Evolutionary conservation across 2,888 invertebrate species (phyloP), one percentile per base, ranked within the genome.

Genomic region (Lasioglossum oenotherae): DNA sequence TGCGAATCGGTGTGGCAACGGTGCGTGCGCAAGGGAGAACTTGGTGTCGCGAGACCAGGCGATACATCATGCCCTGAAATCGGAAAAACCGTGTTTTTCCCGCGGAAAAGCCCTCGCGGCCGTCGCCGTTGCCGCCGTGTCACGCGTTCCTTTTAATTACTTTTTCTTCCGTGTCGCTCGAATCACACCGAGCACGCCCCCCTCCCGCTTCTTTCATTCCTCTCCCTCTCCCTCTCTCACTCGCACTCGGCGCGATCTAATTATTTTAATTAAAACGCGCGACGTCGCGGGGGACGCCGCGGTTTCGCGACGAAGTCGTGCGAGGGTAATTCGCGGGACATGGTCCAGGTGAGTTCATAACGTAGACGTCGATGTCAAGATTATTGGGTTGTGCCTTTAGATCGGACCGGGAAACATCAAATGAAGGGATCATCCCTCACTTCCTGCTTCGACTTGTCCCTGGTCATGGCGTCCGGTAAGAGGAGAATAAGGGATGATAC

Each of bases 121-220:
- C 72, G 69, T 41, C 35, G 49, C 74, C 27, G 35, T 35, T 19
- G 46, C 44, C 60, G 76, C 4, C 72, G 72, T 73, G 82, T 82
- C 75, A 67, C 85, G 72, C 81, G 85, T 76, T 85, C 81, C 78
- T 86, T 86, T 86, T 86, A 81, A 86, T 85, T 86, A 86, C 85
- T 85, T 81, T 78, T 81, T 81, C 81, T 77, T 78, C 69, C 77
- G 80, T 85, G 81, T 75, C 84, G 75, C 84, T 84, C 84, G 84
- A 75, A 78, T 84, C 84, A 85, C 67, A 16, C 71, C n/a, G 71
- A 46, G n/a, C 79, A 27, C 46, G 19, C 8, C 49, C 82, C n/a
- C 60, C 64, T 4, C 16, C 57, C 53, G 64, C 60, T 73, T 67
- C 75, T 27, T 46, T 41, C 27, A 27, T 31, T 31, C 27, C 60